Percentiles rank a stretch among this genome's conserved stretches.
Evolutionary conservation across 2,113 vertebrate species (phyloP).

Genomic region (Alectura lathami): DNA sequence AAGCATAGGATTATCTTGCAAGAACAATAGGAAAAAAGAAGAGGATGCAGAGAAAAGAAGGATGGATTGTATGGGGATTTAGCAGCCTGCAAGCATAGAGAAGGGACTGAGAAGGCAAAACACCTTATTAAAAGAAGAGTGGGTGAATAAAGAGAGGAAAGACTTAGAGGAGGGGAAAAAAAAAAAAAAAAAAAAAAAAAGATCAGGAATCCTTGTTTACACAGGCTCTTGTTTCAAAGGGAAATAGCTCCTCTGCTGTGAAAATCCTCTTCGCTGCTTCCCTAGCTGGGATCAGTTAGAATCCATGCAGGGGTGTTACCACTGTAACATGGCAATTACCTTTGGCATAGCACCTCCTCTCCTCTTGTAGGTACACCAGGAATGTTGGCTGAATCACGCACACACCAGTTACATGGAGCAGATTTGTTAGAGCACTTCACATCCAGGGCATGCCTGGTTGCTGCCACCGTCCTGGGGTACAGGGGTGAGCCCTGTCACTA

Average conservation of each 20-base stretch:
- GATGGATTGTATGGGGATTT: not conserved
- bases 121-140: not conserved
- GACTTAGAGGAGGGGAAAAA: too few species aligned
- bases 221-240: not conserved
- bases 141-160: not conserved
- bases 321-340: rapidly evolving
- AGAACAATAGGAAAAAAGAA: not conserved
- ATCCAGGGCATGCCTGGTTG: not conserved
- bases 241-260: not conserved
- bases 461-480: not conserved
- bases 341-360: not conserved
- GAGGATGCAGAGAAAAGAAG: not conserved
- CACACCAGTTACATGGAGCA: not conserved
- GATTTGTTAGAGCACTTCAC: not conserved
- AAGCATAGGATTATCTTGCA: not conserved
- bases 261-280: not conserved
- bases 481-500: rapidly evolving
- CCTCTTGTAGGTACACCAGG: not conserved
- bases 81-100: not conserved
- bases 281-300: not conserved
- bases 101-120: not conserved
- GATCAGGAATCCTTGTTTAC: not conserved
- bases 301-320: not conserved
- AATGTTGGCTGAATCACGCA: not conserved
- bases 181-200: not conserved